These are phyloP conservation scores for Villa cingulata DNA, from an alignment of 2,888 invertebrate genomes.

Conservation along the genomic window DNA sequence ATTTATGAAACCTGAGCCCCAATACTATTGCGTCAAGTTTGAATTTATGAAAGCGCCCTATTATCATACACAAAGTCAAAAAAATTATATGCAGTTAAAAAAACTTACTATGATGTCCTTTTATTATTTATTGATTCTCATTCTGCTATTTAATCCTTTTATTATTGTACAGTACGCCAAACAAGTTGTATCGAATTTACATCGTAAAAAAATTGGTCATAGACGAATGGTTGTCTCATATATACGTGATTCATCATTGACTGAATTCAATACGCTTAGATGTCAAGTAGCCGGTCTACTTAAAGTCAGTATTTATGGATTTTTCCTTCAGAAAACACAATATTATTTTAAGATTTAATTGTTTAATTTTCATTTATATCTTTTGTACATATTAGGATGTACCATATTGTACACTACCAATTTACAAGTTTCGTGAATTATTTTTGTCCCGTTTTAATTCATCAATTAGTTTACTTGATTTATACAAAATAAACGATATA, in stretches of 20 bases:
- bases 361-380: background rate
- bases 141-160: background rate
- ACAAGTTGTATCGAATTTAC: conserved; percentile 62
- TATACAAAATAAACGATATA: conserved; percentile 60
- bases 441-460: conserved; percentile 68
- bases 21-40: too few species aligned
- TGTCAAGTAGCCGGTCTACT: conserved; percentile 58
- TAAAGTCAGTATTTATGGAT: conserved; percentile 38
- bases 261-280: conserved; percentile 48
- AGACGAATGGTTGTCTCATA: conserved; percentile 65
- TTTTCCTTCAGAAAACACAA: too few species aligned
- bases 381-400: conserved; percentile 44
- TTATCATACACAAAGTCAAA: too few species aligned
- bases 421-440: conserved; percentile 69
- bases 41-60: too few species aligned
- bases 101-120: too few species aligned
- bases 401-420: conserved; percentile 57
- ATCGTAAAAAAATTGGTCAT: conserved; percentile 65
- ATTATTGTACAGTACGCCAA: conserved; percentile 37
- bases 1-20: too few species aligned
- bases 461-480: conserved; percentile 51
- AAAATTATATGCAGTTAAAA: background rate
- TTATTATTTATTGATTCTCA: background rate
- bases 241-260: conserved; percentile 43
- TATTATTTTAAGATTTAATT: too few species aligned